Percentiles rank a stretch among this genome's conserved stretches.
phyloP scores from a whole-genome alignment of 2,797 vertebrate species.

The Gymnopithys bicolor region DNA sequence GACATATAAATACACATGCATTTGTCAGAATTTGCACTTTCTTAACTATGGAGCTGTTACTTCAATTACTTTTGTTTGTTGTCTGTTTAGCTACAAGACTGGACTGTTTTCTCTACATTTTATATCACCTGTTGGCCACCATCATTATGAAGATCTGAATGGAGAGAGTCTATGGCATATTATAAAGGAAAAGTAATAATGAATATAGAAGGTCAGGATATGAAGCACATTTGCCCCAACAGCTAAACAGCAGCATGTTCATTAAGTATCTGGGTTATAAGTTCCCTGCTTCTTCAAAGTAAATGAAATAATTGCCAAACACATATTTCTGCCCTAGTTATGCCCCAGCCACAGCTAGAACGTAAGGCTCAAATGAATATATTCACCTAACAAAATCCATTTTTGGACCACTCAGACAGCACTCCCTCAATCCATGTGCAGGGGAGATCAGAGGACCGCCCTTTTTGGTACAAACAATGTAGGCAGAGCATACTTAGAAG shows the following conservation, averaged over 20 bases:
- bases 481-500: not conserved
- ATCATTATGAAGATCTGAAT: not conserved
- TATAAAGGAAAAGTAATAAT: not conserved
- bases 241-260: not conserved
- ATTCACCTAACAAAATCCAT: not conserved
- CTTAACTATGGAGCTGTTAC: not conserved
- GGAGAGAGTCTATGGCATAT: not conserved
- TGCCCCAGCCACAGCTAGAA: not conserved
- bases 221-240: not conserved
- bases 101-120: not conserved
- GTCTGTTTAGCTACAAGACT: not conserved
- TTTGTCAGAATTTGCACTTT: not conserved
- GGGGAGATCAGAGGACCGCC: not conserved
- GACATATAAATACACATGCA: not conserved
- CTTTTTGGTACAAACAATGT: not conserved
- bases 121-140: not conserved
- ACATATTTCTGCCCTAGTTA: not conserved
- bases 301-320: not conserved
- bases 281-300: not conserved
- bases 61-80: not conserved
- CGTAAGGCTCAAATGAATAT: rapidly evolving
- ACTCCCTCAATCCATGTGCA: rapidly evolving
- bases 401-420: not conserved
- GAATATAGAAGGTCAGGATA: not conserved
- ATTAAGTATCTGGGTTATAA: not conserved